Evolutionary conservation across 2,888 invertebrate genomes (phyloP).

Genomic region (Erannis defoliaria): DNA sequence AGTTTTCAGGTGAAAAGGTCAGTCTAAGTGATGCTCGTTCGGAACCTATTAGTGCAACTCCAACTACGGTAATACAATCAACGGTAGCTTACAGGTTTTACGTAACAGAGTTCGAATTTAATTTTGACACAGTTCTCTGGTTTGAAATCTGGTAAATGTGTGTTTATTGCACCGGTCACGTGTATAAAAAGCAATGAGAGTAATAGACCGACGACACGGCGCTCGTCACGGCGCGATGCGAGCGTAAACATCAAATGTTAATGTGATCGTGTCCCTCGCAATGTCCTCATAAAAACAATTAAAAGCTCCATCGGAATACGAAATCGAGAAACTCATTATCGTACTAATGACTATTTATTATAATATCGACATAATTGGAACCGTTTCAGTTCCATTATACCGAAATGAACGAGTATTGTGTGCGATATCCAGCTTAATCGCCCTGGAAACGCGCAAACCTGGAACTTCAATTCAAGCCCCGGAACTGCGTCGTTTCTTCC

Average conservation of each 20-base stretch:
- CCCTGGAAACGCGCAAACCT: constrained; percentile 11
- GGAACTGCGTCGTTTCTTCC: background rate
- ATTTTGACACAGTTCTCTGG: too few species aligned
- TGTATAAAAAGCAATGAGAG: constrained; percentile 4
- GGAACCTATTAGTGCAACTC: background rate
- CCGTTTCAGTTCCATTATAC: constrained; percentile 18
- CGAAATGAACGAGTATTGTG: constrained; percentile 20
- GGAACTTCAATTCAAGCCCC: background rate
- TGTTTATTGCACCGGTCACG: too few species aligned
- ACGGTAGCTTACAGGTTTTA: too few species aligned
- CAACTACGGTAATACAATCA: too few species aligned
- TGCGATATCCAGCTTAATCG: constrained; percentile 22
- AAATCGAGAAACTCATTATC: constrained; percentile 23
- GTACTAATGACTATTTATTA: constrained; percentile 24
- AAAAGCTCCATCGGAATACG: constrained; percentile 5
- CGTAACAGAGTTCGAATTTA: too few species aligned
- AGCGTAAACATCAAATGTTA: constrained; percentile 5
- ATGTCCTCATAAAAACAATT: constrained; percentile 16
- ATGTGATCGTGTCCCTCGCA: background rate
- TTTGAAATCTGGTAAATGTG: too few species aligned
- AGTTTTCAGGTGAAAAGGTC: background rate
- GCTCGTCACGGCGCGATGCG: background rate
- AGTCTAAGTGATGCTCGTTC: background rate
- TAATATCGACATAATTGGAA: constrained; percentile 21
- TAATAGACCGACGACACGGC: too few species aligned